Conservation (phyloP, 2,888 invertebrate genomes). For the Sycophila texana region DNA sequence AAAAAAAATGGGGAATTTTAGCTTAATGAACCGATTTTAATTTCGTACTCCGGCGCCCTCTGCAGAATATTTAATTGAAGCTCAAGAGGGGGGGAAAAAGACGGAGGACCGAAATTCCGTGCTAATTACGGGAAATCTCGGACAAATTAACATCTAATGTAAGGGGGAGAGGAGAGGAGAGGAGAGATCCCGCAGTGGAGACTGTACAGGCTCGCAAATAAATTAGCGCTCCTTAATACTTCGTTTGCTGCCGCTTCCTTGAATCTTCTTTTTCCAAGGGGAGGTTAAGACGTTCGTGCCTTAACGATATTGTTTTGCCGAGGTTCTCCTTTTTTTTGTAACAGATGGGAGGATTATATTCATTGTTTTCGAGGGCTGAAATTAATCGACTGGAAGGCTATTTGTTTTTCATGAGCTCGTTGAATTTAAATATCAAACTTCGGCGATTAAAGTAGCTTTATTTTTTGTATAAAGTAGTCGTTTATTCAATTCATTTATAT, state of each 20-base stretch:
- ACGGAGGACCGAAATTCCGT: background rate
- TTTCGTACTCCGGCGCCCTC: slow-evolving; percentile 61
- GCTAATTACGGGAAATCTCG: slow-evolving; percentile 49
- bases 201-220: slow-evolving; percentile 14
- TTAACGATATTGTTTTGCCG: background rate
- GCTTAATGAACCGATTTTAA: slow-evolving; percentile 68
- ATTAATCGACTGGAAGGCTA: no score
- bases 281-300: background rate
- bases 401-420: no score
- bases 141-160: slow-evolving; percentile 41
- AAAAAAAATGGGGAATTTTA: background rate
- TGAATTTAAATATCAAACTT: no score
- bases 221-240: slow-evolving; percentile 39
- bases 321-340: no score
- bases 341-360: no score
- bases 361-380: no score
- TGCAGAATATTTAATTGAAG: slow-evolving; percentile 65
- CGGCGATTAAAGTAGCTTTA: no score
- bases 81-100: slow-evolving; percentile 1
- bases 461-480: no score
- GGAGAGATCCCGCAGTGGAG: background rate
- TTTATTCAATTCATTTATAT: no score
- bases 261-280: no score
- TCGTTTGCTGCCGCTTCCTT: background rate
- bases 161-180: background rate